A percentile compares a stretch with the other conserved stretches of the same genome.
Conservation (phyloP, 2,113 vertebrate genomes). For the Sarotherodon lohbergeri region DNA sequence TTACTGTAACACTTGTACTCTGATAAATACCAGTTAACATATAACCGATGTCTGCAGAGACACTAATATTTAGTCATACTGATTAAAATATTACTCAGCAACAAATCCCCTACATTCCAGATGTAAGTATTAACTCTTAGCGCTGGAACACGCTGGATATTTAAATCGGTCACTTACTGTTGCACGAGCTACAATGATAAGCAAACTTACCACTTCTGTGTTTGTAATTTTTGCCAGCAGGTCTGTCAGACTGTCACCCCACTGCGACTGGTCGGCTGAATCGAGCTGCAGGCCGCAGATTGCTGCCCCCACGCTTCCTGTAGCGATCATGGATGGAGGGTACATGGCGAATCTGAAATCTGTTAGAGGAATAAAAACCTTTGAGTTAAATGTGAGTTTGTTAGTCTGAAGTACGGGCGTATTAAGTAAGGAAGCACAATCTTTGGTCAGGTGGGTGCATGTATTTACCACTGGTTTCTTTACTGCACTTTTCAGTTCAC, state of each 20-base stretch:
- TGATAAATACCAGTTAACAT: background rate
- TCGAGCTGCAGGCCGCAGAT: slow-evolving; percentile 92
- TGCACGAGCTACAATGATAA: background rate
- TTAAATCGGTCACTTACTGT: background rate
- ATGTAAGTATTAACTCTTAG: background rate
- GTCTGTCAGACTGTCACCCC: slow-evolving; percentile 82
- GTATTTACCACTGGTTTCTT: background rate
- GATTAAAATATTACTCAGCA: slow-evolving; percentile 14
- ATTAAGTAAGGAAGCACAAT: background rate
- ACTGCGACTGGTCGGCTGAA: slow-evolving; percentile 76
- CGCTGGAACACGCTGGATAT: background rate
- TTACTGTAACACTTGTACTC: background rate
- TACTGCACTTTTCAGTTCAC: background rate
- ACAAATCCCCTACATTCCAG: background rate
- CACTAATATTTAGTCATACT: background rate
- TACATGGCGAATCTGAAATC: slow-evolving; percentile 96
- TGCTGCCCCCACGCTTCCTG: slow-evolving; percentile 91
- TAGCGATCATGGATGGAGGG: slow-evolving; percentile 96
- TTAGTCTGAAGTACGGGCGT: background rate
- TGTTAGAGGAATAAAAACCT: slow-evolving; percentile 44
- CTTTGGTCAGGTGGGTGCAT: background rate
- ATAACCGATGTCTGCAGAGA: background rate
- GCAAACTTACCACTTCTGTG: slow-evolving; percentile 90
- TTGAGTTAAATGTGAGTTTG: background rate
- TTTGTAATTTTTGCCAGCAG: slow-evolving; percentile 95